Conservation (phyloP, 2,797 vertebrate genomes). For the Enteromius fasciolatus region DNA sequence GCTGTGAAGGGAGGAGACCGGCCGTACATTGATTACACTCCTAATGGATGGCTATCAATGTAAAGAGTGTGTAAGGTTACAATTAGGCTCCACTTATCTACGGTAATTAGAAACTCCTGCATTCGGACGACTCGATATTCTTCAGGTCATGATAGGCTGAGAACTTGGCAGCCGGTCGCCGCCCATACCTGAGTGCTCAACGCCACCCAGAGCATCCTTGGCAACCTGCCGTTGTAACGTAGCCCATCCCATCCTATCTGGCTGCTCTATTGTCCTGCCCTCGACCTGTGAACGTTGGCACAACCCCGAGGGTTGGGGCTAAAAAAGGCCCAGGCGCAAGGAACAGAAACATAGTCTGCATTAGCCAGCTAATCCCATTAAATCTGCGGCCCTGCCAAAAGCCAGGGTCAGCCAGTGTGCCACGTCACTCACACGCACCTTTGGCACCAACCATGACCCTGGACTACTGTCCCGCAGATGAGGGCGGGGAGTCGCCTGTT, state of each 20-base stretch:
- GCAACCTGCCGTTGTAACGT: slow-evolving; percentile 31
- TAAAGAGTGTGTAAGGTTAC: slow-evolving; percentile 29
- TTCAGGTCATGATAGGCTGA: neutral
- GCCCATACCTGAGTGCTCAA: slow-evolving; percentile 60
- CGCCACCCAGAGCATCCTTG: slow-evolving; percentile 43
- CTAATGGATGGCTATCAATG: slow-evolving; percentile 16
- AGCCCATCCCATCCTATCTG: slow-evolving; percentile 44
- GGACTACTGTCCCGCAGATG: neutral
- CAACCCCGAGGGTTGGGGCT: slow-evolving; percentile 74
- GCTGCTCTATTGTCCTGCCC: slow-evolving; percentile 73
- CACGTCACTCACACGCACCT: slow-evolving; percentile 82
- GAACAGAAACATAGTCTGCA: slow-evolving; percentile 83
- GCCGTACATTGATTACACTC: slow-evolving; percentile 29
- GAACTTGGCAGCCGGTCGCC: neutral
- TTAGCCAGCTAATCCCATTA: slow-evolving; percentile 86
- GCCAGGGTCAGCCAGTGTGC: slow-evolving; percentile 84
- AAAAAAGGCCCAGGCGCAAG: slow-evolving; percentile 75
- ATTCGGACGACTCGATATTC: slow-evolving; percentile 12
- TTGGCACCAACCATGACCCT: slow-evolving; percentile 74
- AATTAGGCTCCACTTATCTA: slow-evolving; percentile 23
- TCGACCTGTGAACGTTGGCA: slow-evolving; percentile 81
- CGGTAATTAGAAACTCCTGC: slow-evolving; percentile 16
- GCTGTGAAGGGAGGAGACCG: slow-evolving; percentile 24
- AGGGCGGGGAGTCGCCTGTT: slow-evolving; percentile 14
- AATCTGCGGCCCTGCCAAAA: slow-evolving; percentile 78